Evolutionary conservation across 2,113 vertebrate genomes (phyloP).

Genomic region (Haliaeetus leucogaster): DNA sequence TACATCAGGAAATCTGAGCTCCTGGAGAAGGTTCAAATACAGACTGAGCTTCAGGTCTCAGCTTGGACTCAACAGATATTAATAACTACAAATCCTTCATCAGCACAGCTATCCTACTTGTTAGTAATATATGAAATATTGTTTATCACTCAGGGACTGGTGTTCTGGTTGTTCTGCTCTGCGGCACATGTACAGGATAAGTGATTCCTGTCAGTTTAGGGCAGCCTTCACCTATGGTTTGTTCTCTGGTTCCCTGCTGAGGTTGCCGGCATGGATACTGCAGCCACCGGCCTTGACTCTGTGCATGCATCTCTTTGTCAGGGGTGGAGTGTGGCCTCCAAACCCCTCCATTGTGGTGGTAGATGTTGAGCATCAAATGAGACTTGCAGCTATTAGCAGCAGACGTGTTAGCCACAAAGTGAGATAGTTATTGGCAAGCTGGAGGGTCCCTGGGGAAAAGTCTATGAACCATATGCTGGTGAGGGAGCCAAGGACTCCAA

Average conservation of each 20-base stretch:
- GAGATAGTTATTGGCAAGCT: not conserved
- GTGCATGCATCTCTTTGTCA: not conserved
- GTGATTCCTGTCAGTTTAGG: not conserved
- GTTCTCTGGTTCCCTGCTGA: not conserved
- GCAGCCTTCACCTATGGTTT: not conserved
- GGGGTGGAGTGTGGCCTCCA: not conserved
- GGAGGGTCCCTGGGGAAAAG: not conserved
- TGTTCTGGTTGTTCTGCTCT: not conserved
- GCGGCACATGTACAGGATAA: not conserved
- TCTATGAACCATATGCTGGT: rapidly evolving
- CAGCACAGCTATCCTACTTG: not conserved
- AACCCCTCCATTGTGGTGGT: not conserved
- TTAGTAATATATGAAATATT: not conserved
- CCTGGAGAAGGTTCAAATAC: not conserved
- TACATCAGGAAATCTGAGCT: conserved; percentile 22
- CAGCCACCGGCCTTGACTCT: not conserved
- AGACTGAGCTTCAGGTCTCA: conserved; percentile 28
- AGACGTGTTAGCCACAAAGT: not conserved
- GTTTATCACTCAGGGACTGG: not conserved
- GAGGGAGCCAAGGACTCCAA: not conserved
- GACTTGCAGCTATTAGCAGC: not conserved
- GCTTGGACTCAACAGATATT: not conserved
- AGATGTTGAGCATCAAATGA: not conserved
- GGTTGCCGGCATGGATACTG: not conserved
- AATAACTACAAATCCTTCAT: conserved; percentile 16